Evolutionary conservation across 2,113 vertebrate species (phyloP), one percentile per base, ranked within the genome.

Genomic region (Mormoops blainvillei): DNA sequence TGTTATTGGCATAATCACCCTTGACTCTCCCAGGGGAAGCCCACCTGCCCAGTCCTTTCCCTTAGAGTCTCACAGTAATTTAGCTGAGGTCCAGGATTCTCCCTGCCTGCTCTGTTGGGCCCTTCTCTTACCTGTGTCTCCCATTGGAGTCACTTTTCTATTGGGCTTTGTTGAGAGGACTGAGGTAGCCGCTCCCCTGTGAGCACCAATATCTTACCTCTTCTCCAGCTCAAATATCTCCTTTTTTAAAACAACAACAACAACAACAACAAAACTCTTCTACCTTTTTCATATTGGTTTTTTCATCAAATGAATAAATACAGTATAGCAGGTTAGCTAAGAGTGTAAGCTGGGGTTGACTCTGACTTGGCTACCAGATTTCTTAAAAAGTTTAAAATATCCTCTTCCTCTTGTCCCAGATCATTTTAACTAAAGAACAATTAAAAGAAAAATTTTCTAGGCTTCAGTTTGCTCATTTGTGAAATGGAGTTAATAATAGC

Each of bases 1-100:
- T 74, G 54, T 97, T 97, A 97, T 74, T 94, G 97, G 54, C 58
- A 77, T 97, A 95, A 97, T 94, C 0, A 0, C 48, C 22, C 77
- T 88, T 89, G 73, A 76, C 73, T 91, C 73, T 91, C 97, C 89
- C 94, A 22, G 88, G 94, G 88, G 91, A 93, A 86, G n/a, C 81
- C 91, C 82, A 96, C 95, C 91, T 96, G 94, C 91, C 91, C n/a
- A 8, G 31, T 70, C 67, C 71, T 67, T 95, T 88, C 33, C 92
- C 36, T 85, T 71, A 89, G 68, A 89, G 67, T 70, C 94, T 91
- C 89, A 87, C 83, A 91, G 8, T 68, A 76, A 36, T 95, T 94
- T 86, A 81, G 63, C 78, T 33, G 71, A 96, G 71, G 71, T 41
- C 74, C 54, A 38, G 0, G 20, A 76, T 31, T 31, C 24, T 43